Percentiles rank a stretch among this genome's conserved stretches.
These are phyloP conservation scores for Papilio polyxenes DNA, from an alignment of 1,140 invertebrate species.

Conservation along the genomic window DNA sequence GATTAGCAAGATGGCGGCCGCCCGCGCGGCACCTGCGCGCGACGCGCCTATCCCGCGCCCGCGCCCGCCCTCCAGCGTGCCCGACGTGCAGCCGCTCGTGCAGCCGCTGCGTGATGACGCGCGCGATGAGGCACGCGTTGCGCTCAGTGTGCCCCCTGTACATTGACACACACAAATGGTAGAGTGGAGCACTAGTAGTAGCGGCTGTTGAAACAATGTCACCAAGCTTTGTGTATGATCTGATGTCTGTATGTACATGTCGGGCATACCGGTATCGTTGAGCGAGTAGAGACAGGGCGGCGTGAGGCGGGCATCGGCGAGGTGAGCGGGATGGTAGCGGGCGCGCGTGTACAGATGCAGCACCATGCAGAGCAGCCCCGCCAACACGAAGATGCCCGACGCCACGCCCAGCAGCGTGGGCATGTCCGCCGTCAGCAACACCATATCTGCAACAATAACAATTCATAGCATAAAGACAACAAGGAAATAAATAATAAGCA, in stretches of 20 bases:
- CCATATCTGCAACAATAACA: constrained; percentile 83
- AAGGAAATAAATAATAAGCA: neutral
- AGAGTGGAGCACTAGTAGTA: neutral
- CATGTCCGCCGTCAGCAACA: constrained; percentile 89
- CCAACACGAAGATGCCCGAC: constrained; percentile 90
- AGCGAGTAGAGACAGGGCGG: constrained; percentile 90
- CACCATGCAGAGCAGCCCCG: constrained; percentile 91
- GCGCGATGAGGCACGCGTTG: constrained; percentile 83
- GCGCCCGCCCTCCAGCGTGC: constrained; percentile 82
- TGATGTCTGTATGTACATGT: neutral
- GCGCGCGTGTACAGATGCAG: constrained; percentile 88
- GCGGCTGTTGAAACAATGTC: neutral
- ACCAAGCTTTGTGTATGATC: neutral
- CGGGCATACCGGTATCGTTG: constrained; percentile 82
- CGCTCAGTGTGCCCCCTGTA: constrained; percentile 82
- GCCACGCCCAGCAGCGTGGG: constrained; percentile 90
- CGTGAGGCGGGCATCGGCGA: constrained; percentile 89
- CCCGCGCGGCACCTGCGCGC: constrained; percentile 92
- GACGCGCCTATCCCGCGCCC: constrained; percentile 85
- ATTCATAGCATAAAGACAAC: neutral
- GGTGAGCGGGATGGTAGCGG: constrained; percentile 87
- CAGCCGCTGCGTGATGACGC: constrained; percentile 85
- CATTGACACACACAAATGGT: neutral
- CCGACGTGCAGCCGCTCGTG: constrained; percentile 83
- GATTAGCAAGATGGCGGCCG: constrained; percentile 94